Base-by-base conservation (phyloP, 2,113 vertebrate genomes). In the Ictalurus punctatus region DNA sequence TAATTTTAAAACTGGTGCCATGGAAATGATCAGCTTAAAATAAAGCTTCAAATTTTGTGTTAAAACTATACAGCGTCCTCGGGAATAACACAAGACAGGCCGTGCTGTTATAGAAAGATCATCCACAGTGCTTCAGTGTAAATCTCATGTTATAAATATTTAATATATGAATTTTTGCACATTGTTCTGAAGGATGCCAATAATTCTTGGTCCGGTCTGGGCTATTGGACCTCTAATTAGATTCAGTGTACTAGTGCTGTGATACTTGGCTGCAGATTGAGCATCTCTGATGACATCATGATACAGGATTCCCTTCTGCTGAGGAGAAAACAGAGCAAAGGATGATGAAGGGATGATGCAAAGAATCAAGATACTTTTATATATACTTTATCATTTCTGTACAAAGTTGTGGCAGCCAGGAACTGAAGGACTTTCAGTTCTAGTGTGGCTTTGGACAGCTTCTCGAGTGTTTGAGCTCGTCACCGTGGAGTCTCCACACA, bases 401-500 rank as follows among this genome's bases (percentile, higher is more conserved):
- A 81, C 63, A 21, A n/a, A 37, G 27, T 48, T 88, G 76, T 54
- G 30, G 34, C 52, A 67, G 87, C 83, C 59, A 58, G 25, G 48
- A 34, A 69, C 56, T 52, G 13, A n/a, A 59, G 78, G 65, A 44
- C 37, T 44, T 81, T 61, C 80, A 69, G 80, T 85, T 84, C 37
- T 69, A 73, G 48, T 56, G 8, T 92, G 21, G 56, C 83, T 83
- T 85, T 80, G 44, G 86, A 83, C 78, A 65, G 82, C 84, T 69
- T 84, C 73, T 65, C 83, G 82, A 88, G 27, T 89, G 63, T 84
- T 79, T 74, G 83, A 88, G 54, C 27, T 69, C 4, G 87, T 76
- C 65, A 82, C 88, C 30, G 8, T 54, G 84, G 87, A 89, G 90
- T 89, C 87, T 88, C 69, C 80, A 84, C 79, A 83, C 56, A 17